These are phyloP conservation scores for Keiferia lycopersicella DNA, from an alignment of 2,888 invertebrate genomes.

Conservation along the genomic window DNA sequence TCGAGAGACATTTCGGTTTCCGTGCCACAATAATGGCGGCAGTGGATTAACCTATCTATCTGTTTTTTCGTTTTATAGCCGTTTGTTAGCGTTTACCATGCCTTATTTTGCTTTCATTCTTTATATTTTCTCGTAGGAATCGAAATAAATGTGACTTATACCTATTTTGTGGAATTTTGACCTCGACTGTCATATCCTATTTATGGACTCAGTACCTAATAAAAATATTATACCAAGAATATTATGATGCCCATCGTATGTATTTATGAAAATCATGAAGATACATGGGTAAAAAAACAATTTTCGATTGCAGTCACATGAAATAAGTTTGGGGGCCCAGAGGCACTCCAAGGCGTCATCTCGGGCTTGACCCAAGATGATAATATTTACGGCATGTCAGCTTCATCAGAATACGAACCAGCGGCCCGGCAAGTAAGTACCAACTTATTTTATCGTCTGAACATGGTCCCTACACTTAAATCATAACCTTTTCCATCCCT, in stretches of 20 bases:
- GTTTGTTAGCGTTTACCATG: constrained; percentile 41
- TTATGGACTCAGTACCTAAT: constrained; percentile 59
- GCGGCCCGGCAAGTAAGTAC: constrained; percentile 79
- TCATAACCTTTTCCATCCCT: not conserved
- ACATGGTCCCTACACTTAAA: not conserved
- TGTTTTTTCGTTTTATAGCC: constrained; percentile 57
- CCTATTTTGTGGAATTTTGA: constrained; percentile 73
- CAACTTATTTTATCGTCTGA: constrained; percentile 33
- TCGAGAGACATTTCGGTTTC: constrained; percentile 74
- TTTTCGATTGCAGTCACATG: constrained; percentile 79
- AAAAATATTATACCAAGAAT: constrained; percentile 70
- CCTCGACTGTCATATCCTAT: constrained; percentile 74
- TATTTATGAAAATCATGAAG: constrained; percentile 58
- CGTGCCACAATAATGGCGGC: constrained; percentile 80
- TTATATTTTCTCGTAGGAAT: constrained; percentile 66
- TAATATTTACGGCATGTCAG: constrained; percentile 79
- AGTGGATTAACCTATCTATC: constrained; percentile 77
- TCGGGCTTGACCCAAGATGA: constrained; percentile 80
- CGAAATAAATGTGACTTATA: constrained; percentile 61
- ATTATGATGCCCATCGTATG: constrained; percentile 61
- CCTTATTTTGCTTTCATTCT: constrained; percentile 56
- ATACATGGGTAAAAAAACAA: constrained; percentile 67
- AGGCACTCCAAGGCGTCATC: constrained; percentile 75
- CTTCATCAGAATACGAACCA: constrained; percentile 77
- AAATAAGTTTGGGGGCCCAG: constrained; percentile 74